Base-by-base conservation (phyloP, 2,888 invertebrate species). In the Catocala nupta region DNA sequence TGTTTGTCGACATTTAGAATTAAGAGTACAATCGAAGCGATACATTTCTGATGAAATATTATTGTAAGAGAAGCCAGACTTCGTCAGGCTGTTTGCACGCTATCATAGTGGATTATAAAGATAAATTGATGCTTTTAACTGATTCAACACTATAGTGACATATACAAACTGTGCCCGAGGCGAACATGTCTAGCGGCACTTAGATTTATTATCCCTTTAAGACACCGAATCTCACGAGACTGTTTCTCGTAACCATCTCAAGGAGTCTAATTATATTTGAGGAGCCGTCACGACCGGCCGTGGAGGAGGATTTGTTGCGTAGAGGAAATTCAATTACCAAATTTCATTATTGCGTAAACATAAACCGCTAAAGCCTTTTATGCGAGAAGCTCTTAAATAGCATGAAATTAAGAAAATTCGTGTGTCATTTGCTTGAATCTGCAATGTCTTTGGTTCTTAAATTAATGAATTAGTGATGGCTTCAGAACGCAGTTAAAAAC, bases 1-100 rank as follows among this genome's bases (percentile, higher is more conserved):
- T 88, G 87, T 89, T 91, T 88, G 80, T 81, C 51, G 68, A 83
- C 68, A 68, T 78, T 73, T 70, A 68, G 72, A 76, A 78, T 77
- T 73, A 76, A 78, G 78, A 80, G 73, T 71, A 52, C 65, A 58
- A 60, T 60, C 51, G 77, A 66, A 82, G 83, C 81, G 79, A 77
- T 77, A 67, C 62, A 68, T 68, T 68, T 63, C 75, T 70, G 61
- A 70, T 74, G 76, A 80, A 80, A 81, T 81, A 87, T 83, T 81
- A 82, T 48, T 33, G 49, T 48, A 62, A 25, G 53, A 39, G 48
- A 60, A 67, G 69, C 73, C 56, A 71, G 64, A 62, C 63, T 73
- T 63, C 67, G 56, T 65, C 58, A 57, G 62, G 60, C 48, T 74
- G 74, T 76, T 80, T 80, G 60, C 69, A 64, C 56, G 60, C 52